Evolutionary conservation across 2,888 invertebrate species (phyloP), one percentile per base, ranked within the genome.

Genomic region (Trachelus tabidus): DNA sequence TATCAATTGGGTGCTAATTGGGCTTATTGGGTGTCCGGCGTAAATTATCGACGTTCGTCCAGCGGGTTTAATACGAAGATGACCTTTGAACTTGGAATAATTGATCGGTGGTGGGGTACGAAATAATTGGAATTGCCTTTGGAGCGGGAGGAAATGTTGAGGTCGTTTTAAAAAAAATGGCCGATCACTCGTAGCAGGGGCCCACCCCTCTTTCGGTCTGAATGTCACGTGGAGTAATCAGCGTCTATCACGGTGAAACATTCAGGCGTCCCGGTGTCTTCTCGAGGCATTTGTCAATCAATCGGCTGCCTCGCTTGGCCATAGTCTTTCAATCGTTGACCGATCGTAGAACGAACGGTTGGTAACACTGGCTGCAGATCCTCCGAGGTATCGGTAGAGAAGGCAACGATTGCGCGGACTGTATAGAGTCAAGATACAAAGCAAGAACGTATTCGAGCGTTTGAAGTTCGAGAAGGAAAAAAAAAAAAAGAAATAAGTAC

Each of bases 81-180:
- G 85, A 85, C 85, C 82, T 84, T 84, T 84, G 85, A 84, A 85
- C 83, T 85, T 76, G 84, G 84, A 80, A 82, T 79, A 83, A 85
- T 85, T 84, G 82, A 85, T 85, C 83, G 85, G 82, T 76, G 75
- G 73, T 76, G 40, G 34, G 79, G 40, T 6, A 40, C 40, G 40
- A 75, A 82, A 82, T 79, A 75, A 76, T 73, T 80, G 79, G 40
- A 15, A 40, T 40, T 40, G 4, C 40, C 15, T 15, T 40, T 15
- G 40, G 6, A 40, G 40, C 15, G 40, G 40, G 40, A 15, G 37
- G 37, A 15, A 15, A 40, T 6, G 40, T 40, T 15, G 40, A 15
- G 15, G 15, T 40, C 40, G 40, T 6, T 40, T 40, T 33, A 33
- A 15, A 40, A 40, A 40, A 40, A 40, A 40, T 40, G 1, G 15